Evolutionary conservation across 2,113 vertebrate species (phyloP), one percentile per base, ranked within the genome.

Genomic region (Osmerus mordax): DNA sequence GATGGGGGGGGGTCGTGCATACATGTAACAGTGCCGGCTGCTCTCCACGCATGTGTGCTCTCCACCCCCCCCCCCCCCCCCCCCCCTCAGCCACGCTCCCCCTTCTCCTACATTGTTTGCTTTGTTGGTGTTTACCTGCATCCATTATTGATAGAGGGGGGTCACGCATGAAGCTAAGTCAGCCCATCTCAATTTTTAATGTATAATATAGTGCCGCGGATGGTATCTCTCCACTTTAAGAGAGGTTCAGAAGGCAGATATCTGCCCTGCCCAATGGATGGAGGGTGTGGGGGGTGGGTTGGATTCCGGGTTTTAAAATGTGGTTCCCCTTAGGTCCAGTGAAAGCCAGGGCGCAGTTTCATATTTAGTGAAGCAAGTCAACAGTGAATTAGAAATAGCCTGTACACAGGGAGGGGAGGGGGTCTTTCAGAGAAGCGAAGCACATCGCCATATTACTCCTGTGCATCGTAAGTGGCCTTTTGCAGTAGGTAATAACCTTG

Each of bases 171-270:
- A 79, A 84, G 78, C 73, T 83, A 81, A 81, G 83, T 77, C 75
- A 61, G 78, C 83, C 79, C 83, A 76, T 84, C 82, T 91, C 83
- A 86, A 88, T 90, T 81, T 89, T 89, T 91, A 81, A 89, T 88
- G 75, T 88, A 87, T 86, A 87, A 88, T 88, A 90, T 85, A 81
- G 75, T 74, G 66, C 69, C 47, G 2, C 74, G 81, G 82, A 86
- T 83, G 81, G 83, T 71, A 80, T 81, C 65, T 81, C 75, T 78
- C 54, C 72, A 77, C 78, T 78, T 77, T 73, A 75, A 47, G 41
- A 47, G 73, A 76, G 79, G 73, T 80, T 83, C 69, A 12, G 54
- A 83, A 82, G 81, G 69, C 69, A 84, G 84, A 81, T 74, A 69
- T 73, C 80, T 70, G 47, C 47, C 70, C 21, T 47, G 71, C 72